Evolutionary conservation across 2,113 vertebrate species (phyloP), one percentile per base, ranked within the genome.

Genomic region (Zosterops japonicus): DNA sequence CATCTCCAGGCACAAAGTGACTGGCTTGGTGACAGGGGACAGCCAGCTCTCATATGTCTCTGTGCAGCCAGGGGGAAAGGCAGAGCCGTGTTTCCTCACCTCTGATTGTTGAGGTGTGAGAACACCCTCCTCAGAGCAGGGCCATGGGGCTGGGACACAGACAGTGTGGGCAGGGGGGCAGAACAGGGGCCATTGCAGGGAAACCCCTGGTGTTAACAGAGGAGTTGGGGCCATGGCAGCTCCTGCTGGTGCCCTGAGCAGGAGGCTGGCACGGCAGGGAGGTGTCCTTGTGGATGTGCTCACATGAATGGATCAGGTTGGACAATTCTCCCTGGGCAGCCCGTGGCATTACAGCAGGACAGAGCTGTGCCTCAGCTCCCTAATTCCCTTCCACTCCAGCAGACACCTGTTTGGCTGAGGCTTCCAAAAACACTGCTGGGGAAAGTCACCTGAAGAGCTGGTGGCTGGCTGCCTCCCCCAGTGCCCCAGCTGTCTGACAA

Each of bases 241-340:
- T 76, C 68, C 76, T 0, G 6, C 55, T 52, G 60, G 39, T 57
- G 65, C 85, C 76, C 59, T 7, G 53, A 64, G 92, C 71, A 81
- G 67, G 35, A 89, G 74, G 35, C 20, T 59, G 63, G 76, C 55
- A 36, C 1, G 1, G 79, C 70, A 84, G 68, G 47, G 64, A 89
- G 64, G 44, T 81, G 90, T 91, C 75, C 59, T 77, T 41, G 90
- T 0, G 0, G 59, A 87, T 88, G 88, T 1, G 2, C 33, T 91
- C 74, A 50, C 5, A 0, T 9, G 13, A 6, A 13, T 1, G 31
- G 70, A 83, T 94, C 77, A 44, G 35, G 31, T 12, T 87, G 78
- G 60, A 87, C 90, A 87, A 39, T 59, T 29, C 53, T 96, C 93
- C 87, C 63, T 41, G 85, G 89, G 94, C 76, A 72, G 9, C 8